Evolutionary conservation across 2,888 invertebrate genomes (phyloP).

Genomic region (Hyles lineata): DNA sequence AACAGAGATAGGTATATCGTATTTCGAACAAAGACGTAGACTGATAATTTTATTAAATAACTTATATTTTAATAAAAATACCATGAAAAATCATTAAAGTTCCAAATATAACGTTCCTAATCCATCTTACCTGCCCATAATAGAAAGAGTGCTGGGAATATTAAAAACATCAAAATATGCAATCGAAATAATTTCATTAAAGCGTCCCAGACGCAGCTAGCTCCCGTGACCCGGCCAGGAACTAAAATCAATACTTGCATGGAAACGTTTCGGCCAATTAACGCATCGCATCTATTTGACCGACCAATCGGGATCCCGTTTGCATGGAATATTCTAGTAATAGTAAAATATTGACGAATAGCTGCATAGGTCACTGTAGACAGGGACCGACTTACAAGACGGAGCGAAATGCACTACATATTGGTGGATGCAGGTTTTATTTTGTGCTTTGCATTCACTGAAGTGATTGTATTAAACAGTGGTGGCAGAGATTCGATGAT

Average conservation of each 20-base stretch:
- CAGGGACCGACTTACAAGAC: background rate
- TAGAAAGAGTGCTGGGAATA: background rate
- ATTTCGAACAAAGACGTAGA: no score
- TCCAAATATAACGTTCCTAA: background rate
- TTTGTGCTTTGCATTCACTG: background rate
- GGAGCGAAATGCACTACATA: background rate
- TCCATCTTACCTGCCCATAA: background rate
- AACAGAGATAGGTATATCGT: no score
- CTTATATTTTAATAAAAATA: no score
- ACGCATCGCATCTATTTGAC: background rate
- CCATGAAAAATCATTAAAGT: no score
- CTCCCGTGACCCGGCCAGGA: background rate
- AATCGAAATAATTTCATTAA: background rate
- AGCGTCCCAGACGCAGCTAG: background rate
- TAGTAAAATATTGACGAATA: background rate
- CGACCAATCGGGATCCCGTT: background rate
- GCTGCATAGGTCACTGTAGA: background rate
- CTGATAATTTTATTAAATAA: no score
- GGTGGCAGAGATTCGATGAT: background rate
- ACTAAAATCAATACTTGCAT: slow-evolving; percentile 1
- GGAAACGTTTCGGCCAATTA: background rate
- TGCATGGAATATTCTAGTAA: slow-evolving; percentile 1
- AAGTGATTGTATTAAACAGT: background rate
- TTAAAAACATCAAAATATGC: background rate
- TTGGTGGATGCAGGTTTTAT: background rate